Conservation (phyloP, 2,113 vertebrate genomes). For the Leucosticte australis region DNA sequence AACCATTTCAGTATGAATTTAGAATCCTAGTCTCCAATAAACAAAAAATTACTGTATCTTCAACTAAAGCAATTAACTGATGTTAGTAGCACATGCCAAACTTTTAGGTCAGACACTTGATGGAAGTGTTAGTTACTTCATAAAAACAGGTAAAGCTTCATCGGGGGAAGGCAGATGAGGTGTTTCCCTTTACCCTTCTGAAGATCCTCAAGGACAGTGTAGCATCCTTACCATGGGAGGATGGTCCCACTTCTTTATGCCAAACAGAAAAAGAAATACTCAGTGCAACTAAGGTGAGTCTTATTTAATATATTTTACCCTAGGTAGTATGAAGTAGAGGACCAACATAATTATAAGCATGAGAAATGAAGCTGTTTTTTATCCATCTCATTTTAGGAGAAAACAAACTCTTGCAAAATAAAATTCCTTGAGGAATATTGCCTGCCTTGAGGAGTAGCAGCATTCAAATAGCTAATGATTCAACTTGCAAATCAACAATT, state of each 20-base stretch:
- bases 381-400: not conserved
- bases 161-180: not conserved
- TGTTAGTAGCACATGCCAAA: not conserved
- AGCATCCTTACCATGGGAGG: not conserved
- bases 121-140: not conserved
- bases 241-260: not conserved
- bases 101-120: not conserved
- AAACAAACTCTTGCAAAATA: not conserved
- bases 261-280: not conserved
- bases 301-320: not conserved
- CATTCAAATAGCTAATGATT: not conserved
- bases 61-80: not conserved
- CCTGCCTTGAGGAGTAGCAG: not conserved
- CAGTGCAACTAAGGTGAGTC: not conserved
- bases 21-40: not conserved
- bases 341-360: not conserved
- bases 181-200: not conserved
- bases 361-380: not conserved
- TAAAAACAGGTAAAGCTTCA: not conserved
- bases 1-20: not conserved
- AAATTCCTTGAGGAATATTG: not conserved
- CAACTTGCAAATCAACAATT: not conserved
- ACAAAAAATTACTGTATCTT: not conserved
- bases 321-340: not conserved
- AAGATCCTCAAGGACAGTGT: not conserved